Percentiles rank a stretch among this genome's conserved stretches.
These are phyloP conservation scores for Drosophila kambysellisi DNA, from an alignment of 2,888 invertebrate genomes.

Conservation along the genomic window DNA sequence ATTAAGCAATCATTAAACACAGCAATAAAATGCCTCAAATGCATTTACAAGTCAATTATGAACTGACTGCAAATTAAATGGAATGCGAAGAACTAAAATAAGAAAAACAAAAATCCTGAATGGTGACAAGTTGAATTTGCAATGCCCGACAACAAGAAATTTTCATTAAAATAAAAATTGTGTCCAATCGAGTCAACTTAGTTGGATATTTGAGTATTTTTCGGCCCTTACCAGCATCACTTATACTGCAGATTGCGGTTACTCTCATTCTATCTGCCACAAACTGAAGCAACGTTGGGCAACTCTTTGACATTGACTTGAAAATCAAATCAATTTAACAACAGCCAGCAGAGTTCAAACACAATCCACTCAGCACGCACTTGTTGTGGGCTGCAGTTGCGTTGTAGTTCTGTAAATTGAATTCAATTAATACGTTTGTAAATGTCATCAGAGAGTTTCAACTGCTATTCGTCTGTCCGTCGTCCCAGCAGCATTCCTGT, in stretches of 20 bases:
- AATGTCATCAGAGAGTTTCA: conserved; percentile 47
- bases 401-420: conserved; percentile 55
- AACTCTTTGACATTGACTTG: conserved; percentile 60
- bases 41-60: conserved; percentile 40
- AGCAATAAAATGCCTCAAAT: conserved; percentile 1
- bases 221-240: conserved; percentile 18
- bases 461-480: conserved; percentile 10
- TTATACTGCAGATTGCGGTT: conserved; percentile 27
- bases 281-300: conserved; percentile 16
- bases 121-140: conserved; percentile 26
- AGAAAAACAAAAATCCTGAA: background rate
- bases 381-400: background rate
- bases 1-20: conserved; percentile 24
- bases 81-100: conserved; percentile 13
- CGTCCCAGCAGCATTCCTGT: conserved; percentile 10
- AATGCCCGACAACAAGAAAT: conserved; percentile 15
- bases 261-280: background rate
- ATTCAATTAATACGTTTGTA: conserved; percentile 69
- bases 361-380: background rate
- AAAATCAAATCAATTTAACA: conserved; percentile 66
- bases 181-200: conserved; percentile 6
- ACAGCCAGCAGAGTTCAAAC: conserved; percentile 7
- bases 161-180: conserved; percentile 47
- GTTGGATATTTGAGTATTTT: background rate
- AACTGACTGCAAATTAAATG: conserved; percentile 27